A percentile compares a stretch with the other conserved stretches of the same genome.
phyloP scores from a whole-genome alignment of 2,797 vertebrate species.

The Mycteria americana region DNA sequence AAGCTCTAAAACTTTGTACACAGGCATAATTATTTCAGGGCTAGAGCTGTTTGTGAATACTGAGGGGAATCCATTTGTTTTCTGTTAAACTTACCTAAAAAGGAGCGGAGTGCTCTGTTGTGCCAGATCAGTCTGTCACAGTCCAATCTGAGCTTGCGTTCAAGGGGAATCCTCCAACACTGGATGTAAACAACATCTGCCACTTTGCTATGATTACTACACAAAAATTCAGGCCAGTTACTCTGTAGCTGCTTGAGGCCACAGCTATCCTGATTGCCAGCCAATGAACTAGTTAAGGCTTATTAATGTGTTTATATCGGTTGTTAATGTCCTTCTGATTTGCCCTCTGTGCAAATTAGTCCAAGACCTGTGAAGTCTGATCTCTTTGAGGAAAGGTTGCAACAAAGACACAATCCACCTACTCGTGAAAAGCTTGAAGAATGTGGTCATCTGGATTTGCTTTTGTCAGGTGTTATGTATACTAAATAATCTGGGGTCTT shows the following conservation, averaged over 20 bases:
- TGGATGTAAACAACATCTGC: conserved; percentile 5
- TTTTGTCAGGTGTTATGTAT: background rate
- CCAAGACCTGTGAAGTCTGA: background rate
- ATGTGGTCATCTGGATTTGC: background rate
- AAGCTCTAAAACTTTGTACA: background rate
- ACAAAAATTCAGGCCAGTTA: background rate
- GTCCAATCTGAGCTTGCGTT: background rate
- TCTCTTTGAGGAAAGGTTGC: background rate
- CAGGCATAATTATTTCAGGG: background rate
- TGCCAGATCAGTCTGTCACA: background rate
- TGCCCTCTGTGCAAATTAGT: background rate
- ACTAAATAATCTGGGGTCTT: background rate
- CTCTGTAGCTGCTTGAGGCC: background rate
- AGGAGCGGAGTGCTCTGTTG: background rate
- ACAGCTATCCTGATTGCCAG: background rate
- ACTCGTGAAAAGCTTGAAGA: background rate
- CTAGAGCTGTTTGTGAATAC: background rate
- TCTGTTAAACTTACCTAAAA: background rate
- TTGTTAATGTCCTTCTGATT: background rate
- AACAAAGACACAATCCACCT: background rate
- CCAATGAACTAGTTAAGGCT: background rate
- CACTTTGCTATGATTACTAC: background rate
- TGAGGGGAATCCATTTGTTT: background rate
- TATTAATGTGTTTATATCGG: background rate
- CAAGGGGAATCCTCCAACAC: background rate